These are phyloP conservation scores for Sander vitreus DNA, from an alignment of 2,113 vertebrate species.

Conservation along the genomic window DNA sequence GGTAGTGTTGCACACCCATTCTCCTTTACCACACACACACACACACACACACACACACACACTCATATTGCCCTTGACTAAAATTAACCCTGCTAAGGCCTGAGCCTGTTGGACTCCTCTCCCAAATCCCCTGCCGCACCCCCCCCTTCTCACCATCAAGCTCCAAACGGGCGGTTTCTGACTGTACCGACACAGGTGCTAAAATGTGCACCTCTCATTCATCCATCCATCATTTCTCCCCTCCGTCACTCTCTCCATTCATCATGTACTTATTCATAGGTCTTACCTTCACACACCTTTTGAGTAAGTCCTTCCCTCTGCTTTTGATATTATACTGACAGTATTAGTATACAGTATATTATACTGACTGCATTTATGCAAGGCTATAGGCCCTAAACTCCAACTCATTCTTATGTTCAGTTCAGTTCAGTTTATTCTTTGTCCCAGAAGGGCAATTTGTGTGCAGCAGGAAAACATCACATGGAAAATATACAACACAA, in stretches of 20 bases:
- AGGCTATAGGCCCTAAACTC: neutral
- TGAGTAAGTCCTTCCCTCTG: neutral
- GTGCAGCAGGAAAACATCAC: no score
- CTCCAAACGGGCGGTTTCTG: constrained; percentile 23
- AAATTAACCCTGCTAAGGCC: constrained; percentile 69
- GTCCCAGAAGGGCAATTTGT: no score
- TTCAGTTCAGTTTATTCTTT: no score
- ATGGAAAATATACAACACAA: no score
- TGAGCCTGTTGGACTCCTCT: constrained; percentile 44
- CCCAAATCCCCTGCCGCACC: constrained; percentile 51
- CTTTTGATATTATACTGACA: neutral
- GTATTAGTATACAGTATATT: no score
- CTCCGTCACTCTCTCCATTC: neutral
- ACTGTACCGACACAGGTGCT: neutral
- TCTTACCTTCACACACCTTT: neutral
- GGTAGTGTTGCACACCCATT: constrained; percentile 10
- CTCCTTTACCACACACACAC: neutral
- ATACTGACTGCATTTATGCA: neutral
- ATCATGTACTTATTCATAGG: constrained; percentile 12
- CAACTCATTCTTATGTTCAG: neutral
- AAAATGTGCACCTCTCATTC: constrained; percentile 29
- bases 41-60: constrained; percentile 8
- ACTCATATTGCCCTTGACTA: constrained; percentile 75
- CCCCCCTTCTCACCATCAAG: constrained; percentile 13
- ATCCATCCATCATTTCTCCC: constrained; percentile 11